A percentile compares a stretch with the other conserved stretches of the same genome.
These are phyloP conservation scores for Monochamus saltuarius DNA, from an alignment of 1,140 invertebrate genomes.

Conservation along the genomic window DNA sequence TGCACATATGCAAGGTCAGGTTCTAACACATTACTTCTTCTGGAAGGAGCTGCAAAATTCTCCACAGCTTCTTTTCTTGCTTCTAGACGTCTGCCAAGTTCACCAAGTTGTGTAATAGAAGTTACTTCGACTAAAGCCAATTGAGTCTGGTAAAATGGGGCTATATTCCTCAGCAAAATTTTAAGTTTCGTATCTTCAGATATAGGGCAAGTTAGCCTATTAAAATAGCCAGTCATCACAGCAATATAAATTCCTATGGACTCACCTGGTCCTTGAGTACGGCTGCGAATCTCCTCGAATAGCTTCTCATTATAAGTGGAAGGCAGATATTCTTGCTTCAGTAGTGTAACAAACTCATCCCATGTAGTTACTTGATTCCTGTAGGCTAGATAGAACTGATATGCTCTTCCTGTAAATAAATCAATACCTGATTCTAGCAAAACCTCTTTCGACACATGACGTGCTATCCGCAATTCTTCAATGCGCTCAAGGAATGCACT, in stretches of 20 bases:
- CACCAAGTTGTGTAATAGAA: slow-evolving; percentile 7
- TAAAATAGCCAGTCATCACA: slow-evolving; percentile 22
- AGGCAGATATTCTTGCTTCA: slow-evolving; percentile 26
- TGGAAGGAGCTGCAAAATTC: slow-evolving; percentile 20
- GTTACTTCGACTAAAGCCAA: slow-evolving; percentile 10
- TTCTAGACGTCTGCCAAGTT: slow-evolving; percentile 16
- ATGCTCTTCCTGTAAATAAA: slow-evolving; percentile 38
- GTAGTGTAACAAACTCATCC: slow-evolving; percentile 26
- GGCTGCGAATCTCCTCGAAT: slow-evolving; percentile 23
- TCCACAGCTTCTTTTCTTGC: neutral
- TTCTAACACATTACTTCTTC: slow-evolving; percentile 7
- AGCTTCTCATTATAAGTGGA: slow-evolving; percentile 23
- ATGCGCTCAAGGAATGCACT: slow-evolving; percentile 39
- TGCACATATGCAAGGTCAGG: slow-evolving; percentile 27
- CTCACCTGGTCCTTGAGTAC: slow-evolving; percentile 22
- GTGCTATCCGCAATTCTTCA: slow-evolving; percentile 33
- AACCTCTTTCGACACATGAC: slow-evolving; percentile 27
- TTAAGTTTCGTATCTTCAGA: slow-evolving; percentile 12
- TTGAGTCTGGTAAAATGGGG: slow-evolving; percentile 25
- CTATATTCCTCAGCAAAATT: slow-evolving; percentile 18
- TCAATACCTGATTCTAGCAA: slow-evolving; percentile 33
- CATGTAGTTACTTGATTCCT: slow-evolving; percentile 14
- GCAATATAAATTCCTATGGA: slow-evolving; percentile 22
- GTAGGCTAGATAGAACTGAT: slow-evolving; percentile 37
- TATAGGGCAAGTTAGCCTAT: slow-evolving; percentile 10